Conservation (phyloP, 1,140 invertebrate genomes). For the Diprion similis region DNA sequence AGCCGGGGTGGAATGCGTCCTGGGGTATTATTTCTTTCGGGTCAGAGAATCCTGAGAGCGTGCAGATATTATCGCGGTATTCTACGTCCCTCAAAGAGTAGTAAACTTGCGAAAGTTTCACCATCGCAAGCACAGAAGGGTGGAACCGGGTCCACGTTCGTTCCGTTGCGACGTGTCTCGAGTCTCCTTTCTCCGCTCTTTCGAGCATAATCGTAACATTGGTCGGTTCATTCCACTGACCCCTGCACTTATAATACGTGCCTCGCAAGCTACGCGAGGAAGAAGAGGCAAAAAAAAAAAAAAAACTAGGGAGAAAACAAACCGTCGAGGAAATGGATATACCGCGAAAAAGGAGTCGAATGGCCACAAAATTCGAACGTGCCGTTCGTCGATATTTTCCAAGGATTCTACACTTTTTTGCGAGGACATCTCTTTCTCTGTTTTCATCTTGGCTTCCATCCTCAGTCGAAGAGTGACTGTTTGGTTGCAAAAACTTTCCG, state of each 20-base stretch:
- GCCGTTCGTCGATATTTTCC: not conserved
- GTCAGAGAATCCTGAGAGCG: not conserved
- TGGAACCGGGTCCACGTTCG: not conserved
- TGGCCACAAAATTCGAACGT: not conserved
- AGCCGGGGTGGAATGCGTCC: not conserved
- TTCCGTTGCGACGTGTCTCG: not conserved
- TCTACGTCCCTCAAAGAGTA: not conserved
- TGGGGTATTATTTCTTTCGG: not conserved
- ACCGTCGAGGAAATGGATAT: too few species aligned
- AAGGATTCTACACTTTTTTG: too few species aligned
- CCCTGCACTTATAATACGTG: not conserved
- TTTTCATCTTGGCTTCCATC: not conserved
- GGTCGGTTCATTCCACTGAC: not conserved
- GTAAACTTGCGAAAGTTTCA: not conserved
- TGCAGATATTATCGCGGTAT: not conserved
- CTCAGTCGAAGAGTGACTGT: not conserved
- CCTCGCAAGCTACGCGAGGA: not conserved
- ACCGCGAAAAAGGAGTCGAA: too few species aligned
- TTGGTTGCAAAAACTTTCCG: too few species aligned
- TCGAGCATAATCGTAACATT: constrained; percentile 7
- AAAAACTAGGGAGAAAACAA: too few species aligned
- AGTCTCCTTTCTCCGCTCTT: not conserved
- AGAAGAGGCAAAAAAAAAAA: too few species aligned
- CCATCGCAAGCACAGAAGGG: not conserved
- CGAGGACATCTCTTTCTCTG: too few species aligned